Evolutionary conservation across 2,113 vertebrate genomes (phyloP).

Genomic region (Danionella cerebrum): DNA sequence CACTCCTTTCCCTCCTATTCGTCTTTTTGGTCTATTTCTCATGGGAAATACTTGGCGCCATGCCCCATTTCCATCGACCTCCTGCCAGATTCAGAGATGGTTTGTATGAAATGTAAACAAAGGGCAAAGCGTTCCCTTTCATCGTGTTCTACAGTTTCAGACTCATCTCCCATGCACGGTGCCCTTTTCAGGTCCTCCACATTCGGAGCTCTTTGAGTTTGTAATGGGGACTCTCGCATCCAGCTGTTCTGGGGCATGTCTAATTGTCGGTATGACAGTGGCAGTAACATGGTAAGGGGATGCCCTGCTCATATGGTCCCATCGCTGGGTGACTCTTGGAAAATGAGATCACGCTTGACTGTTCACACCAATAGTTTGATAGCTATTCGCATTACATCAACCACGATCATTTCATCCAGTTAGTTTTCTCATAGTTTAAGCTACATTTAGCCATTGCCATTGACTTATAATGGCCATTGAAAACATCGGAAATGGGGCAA

Average conservation of each 20-base stretch:
- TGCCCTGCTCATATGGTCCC: conserved; percentile 9
- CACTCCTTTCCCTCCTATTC: conserved; percentile 2
- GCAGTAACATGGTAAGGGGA: conserved; percentile 2
- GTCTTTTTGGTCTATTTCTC: conserved; percentile 29
- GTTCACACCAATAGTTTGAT: background rate
- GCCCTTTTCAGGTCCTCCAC: background rate
- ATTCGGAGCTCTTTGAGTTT: background rate
- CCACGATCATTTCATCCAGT: no score
- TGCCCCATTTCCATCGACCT: conserved; percentile 5
- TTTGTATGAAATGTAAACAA: background rate
- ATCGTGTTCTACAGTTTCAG: conserved; percentile 12
- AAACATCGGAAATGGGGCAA: no score
- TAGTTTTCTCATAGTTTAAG: no score
- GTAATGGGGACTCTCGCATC: background rate
- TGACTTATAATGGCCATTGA: no score
- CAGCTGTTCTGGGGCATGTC: conserved; percentile 2
- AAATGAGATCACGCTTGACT: background rate
- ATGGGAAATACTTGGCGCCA: conserved; percentile 33
- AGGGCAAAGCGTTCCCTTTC: conserved; percentile 1
- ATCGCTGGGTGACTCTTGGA: background rate
- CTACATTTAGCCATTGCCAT: no score
- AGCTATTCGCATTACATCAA: no score
- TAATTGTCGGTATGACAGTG: conserved; percentile 19
- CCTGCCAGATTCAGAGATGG: conserved; percentile 1
- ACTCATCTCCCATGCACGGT: background rate